Evolutionary conservation across 1,140 invertebrate species (phyloP).

Genomic region (Protaetia brevitarsis): DNA sequence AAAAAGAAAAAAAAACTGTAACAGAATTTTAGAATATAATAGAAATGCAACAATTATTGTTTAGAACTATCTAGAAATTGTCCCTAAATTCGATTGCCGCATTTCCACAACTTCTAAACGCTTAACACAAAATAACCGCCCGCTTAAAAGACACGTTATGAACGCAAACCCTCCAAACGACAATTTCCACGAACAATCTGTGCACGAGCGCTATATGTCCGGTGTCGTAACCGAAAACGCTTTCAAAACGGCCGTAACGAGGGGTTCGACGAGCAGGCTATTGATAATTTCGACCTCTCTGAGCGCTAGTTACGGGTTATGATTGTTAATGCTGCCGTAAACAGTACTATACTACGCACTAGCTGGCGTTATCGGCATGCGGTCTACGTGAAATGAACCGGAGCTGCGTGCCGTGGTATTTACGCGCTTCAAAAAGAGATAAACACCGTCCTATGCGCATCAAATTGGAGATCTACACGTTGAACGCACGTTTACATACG

Average conservation of each 20-base stretch:
- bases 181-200: too few relatives aligned
- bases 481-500: not conserved
- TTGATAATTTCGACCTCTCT: not conserved
- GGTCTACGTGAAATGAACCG: not conserved
- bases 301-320: conserved; percentile 5
- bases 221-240: not conserved
- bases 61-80: too few relatives aligned
- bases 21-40: too few relatives aligned
- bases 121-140: too few relatives aligned
- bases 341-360: not conserved
- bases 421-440: not conserved
- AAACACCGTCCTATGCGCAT: not conserved
- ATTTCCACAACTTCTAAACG: too few relatives aligned
- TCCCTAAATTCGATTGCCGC: too few relatives aligned
- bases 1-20: too few relatives aligned
- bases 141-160: too few relatives aligned
- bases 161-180: too few relatives aligned
- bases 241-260: not conserved
- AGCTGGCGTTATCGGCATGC: not conserved
- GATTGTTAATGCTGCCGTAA: conserved; percentile 12
- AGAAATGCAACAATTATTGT: too few relatives aligned
- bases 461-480: conserved; percentile 4
- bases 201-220: too few relatives aligned
- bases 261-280: not conserved
- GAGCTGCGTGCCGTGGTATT: not conserved